A percentile compares a stretch with the other conserved stretches of the same genome.
phyloP scores from a whole-genome alignment of 2,888 invertebrate genomes.

The Amiota minor region DNA sequence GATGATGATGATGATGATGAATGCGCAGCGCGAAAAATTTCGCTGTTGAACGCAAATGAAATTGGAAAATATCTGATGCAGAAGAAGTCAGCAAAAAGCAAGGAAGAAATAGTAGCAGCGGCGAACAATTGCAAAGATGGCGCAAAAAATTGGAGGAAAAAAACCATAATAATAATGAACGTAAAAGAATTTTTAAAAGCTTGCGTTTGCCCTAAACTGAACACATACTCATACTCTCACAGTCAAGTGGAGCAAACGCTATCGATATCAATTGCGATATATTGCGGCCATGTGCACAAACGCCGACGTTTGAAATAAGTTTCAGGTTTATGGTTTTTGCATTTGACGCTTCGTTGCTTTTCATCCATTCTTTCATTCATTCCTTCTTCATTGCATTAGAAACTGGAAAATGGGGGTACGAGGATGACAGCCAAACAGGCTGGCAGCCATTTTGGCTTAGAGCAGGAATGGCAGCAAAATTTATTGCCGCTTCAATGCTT shows the following conservation, averaged over 20 bases:
- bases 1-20: slow-evolving; percentile 49
- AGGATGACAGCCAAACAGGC: not conserved
- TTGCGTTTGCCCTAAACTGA: not conserved
- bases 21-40: slow-evolving; percentile 55
- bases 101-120: slow-evolving; percentile 31
- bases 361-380: too few relatives aligned
- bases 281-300: not conserved
- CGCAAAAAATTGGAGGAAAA: slow-evolving; percentile 53
- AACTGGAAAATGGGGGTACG: too few relatives aligned
- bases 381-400: too few relatives aligned
- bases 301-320: slow-evolving; percentile 15
- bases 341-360: slow-evolving; percentile 12
- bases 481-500: slow-evolving; percentile 4
- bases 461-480: not conserved
- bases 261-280: slow-evolving; percentile 1
- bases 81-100: not conserved
- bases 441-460: not conserved
- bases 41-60: slow-evolving; percentile 63
- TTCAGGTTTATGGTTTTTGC: slow-evolving; percentile 9
- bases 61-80: slow-evolving; percentile 59
- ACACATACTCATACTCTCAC: not conserved
- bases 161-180: too few relatives aligned
- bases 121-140: slow-evolving; percentile 45
- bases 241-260: not conserved
- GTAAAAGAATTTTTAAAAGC: too few relatives aligned